Percentiles rank a stretch among this genome's conserved stretches.
phyloP scores from a whole-genome alignment of 2,888 invertebrate genomes.

The Papilio demoleus region DNA sequence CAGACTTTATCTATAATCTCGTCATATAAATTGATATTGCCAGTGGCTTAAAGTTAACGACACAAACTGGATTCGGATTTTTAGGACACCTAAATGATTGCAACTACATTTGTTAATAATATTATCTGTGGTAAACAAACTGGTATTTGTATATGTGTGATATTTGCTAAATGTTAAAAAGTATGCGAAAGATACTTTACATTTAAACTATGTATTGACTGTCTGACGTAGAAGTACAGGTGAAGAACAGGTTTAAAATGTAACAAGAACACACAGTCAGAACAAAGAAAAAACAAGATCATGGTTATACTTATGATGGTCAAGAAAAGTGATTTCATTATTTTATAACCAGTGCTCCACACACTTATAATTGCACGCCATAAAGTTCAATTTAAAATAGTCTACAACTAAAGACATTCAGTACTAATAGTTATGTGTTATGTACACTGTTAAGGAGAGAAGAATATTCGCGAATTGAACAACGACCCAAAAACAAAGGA shows the following conservation, averaged over 20 bases:
- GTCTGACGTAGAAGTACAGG: neutral
- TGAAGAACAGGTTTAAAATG: neutral
- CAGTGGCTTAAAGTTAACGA: conserved; percentile 43
- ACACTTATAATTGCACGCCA: neutral
- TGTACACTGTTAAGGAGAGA: conserved; percentile 10
- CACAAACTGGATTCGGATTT: conserved; percentile 43
- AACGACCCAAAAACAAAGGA: conserved; percentile 35
- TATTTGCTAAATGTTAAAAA: neutral
- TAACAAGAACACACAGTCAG: too few species aligned
- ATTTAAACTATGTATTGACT: neutral
- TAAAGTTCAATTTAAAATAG: neutral
- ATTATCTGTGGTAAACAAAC: neutral
- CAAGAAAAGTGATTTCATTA: neutral
- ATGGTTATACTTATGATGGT: neutral
- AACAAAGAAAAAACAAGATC: too few species aligned
- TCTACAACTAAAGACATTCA: neutral
- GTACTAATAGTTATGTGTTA: neutral
- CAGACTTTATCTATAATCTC: conserved; percentile 46
- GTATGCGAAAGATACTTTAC: neutral
- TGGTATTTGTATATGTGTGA: neutral
- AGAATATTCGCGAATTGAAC: conserved; percentile 28
- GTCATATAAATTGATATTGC: conserved; percentile 45
- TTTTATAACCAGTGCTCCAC: neutral
- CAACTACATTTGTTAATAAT: neutral
- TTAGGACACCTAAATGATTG: conserved; percentile 30